phyloP scores from a whole-genome alignment of 2,113 vertebrate species.

The Sorex fumeus region DNA sequence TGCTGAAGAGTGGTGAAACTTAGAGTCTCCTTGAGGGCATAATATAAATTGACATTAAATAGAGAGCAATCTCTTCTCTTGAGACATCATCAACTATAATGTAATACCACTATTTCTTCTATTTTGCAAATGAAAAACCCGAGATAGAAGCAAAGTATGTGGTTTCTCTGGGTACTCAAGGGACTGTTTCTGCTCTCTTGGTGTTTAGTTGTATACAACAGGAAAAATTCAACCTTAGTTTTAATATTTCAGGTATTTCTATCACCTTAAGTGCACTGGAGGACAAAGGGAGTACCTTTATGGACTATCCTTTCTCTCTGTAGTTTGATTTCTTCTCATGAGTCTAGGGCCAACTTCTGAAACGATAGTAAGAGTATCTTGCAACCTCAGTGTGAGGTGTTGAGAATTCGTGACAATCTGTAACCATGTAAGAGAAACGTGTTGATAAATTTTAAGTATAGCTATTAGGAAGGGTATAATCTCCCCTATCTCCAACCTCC shows the following conservation, averaged over 20 bases:
- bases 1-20: neutral
- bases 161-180: neutral
- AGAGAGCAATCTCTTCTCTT: neutral
- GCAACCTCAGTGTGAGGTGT: neutral
- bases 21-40: neutral
- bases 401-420: slow-evolving; percentile 35
- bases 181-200: neutral
- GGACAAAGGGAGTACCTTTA: neutral
- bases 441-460: slow-evolving; percentile 26
- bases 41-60: neutral
- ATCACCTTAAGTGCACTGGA: neutral
- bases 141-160: neutral
- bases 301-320: neutral
- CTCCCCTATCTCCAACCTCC: neutral
- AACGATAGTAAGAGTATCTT: neutral
- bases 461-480: neutral
- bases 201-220: neutral
- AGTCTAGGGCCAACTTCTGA: neutral
- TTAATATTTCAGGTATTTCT: slow-evolving; percentile 38
- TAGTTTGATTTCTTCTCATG: neutral
- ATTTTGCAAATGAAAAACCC: neutral
- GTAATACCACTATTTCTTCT: neutral
- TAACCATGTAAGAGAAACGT: slow-evolving; percentile 13
- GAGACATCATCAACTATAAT: neutral
- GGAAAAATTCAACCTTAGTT: neutral